Evolutionary conservation across 2,888 invertebrate species (phyloP), one percentile per base, ranked within the genome.

Genomic region (Pherbina coryleti): DNA sequence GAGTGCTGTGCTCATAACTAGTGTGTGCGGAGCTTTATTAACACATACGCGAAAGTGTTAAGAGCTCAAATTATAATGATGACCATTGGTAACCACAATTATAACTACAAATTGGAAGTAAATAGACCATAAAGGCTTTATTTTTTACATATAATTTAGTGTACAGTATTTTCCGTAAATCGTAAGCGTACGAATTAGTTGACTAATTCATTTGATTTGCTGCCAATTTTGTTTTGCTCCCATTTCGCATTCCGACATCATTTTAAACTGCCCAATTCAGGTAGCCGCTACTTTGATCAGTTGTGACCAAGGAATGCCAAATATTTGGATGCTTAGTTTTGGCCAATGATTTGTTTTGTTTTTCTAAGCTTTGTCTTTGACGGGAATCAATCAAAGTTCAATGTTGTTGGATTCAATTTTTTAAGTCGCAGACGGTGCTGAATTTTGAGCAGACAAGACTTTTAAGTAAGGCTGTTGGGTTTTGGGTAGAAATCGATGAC

Each of bases 221-320:
- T 53, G 22, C 51, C 69, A 25, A 51, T 69, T 69, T 31, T 51
- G 60, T 25, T 60, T 57, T 60, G 19, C 17, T 72, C 25, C 17
- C 72, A 44, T 37, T 72, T 72, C 60, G 60, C 72, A 72, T 72
- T 72, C 44, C 60, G n/a, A 25, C 37, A 72, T 72, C 19, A 37
- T 44, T 28, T 72, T 17, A 72, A 72, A 22, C 49, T 9, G n/a
- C 44, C 57, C 51, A 34, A 57, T 57, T 57, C 44, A 55, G 53
- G 19, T 60, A 57, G 57, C 55, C 57, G 60, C 31, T 1, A 37
- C 37, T 72, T 72, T 72, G 22, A 51, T 69, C 69, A 69, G 51
- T 51, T 69, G 11, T 57, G 4, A 17, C 7, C 19, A 17, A 60
- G 44, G 60, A 72, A 72, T 72, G 19, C 22, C 14, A 60, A 72